Percentiles rank a stretch among this genome's conserved stretches.
These are phyloP conservation scores for Myoxocephalus aenaeus DNA, from an alignment of 2,797 vertebrate species.

Conservation along the genomic window DNA sequence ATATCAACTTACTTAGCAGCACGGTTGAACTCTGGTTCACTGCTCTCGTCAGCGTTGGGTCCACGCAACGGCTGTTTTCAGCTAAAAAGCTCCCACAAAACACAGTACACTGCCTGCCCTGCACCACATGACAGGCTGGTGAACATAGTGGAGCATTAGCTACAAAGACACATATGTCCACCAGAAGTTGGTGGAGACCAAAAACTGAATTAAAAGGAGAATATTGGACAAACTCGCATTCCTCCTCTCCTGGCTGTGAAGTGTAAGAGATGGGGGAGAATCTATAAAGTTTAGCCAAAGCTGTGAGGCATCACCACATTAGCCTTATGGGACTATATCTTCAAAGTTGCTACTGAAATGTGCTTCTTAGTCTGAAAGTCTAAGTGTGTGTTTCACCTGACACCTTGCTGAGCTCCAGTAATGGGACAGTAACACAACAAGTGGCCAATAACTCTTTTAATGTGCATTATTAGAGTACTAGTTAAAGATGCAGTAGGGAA, in stretches of 20 bases:
- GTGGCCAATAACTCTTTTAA: background rate
- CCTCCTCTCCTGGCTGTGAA: background rate
- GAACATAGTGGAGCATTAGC: background rate
- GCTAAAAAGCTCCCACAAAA: background rate
- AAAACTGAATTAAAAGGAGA: too few relatives aligned
- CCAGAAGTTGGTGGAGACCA: background rate
- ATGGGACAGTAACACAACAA: background rate
- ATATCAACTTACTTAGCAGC: background rate
- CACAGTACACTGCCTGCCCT: background rate
- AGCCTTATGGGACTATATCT: background rate
- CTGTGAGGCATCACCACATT: background rate
- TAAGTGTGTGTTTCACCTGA: background rate
- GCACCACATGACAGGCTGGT: background rate
- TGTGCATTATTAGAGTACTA: background rate
- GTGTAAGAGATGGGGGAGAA: background rate
- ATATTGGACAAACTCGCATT: background rate
- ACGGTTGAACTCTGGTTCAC: background rate
- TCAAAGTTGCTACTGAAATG: background rate
- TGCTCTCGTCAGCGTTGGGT: background rate
- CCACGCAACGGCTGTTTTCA: background rate
- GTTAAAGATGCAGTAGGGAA: background rate
- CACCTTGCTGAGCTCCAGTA: background rate
- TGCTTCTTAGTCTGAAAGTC: background rate
- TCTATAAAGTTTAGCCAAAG: background rate
- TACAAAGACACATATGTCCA: background rate